Evolutionary conservation across 1,140 invertebrate species (phyloP), one percentile per base, ranked within the genome.

Genomic region (Dufourea novaeangliae): DNA sequence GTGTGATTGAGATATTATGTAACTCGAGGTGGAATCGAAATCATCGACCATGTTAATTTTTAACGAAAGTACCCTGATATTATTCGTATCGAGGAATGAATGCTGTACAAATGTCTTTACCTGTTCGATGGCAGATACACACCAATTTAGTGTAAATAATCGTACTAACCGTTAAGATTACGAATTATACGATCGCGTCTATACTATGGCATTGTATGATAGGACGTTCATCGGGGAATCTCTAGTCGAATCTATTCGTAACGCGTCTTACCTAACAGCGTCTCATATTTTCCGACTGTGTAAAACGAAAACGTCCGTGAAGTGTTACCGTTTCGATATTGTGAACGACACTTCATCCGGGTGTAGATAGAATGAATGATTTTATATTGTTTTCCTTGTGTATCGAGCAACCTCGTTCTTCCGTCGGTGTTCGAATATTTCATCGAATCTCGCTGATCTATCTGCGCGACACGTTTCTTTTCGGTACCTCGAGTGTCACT

Each of bases 71-170:
- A 75, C 46, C 41, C 20, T 3, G 1, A n/a, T 34, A 56, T 22
- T 27, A 22, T 10, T 8, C 25, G n/a, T 44, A 39, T 62, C 11
- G 22, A 54, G 1, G 17, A 20, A 50, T n/a, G 22, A 68, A 41
- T 17, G 22, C n/a, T 68, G 50, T 57, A 59, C 39, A 59, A 75
- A 68, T 29, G 64, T 67, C 50, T n/a, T 39, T 46, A n/a, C 59
- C 64, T 68, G 73, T 61, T 69, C 32, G 64, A 46, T 59, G 73
- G 32, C 52, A 27, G 46, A 22, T 74, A 37, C 54, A 37, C 54
- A 66, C 29, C 20, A 25, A n/a, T 69, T 69, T 76, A 57, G 32
- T 76, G 73, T 76, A 76, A 69, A 76, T 76, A 76, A 69, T 75
- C 54, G 32, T 29, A 27, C 20, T 69, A 50, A 69, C 56, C 22